A percentile compares a stretch with the other conserved stretches of the same genome.
Evolutionary conservation across 1,140 invertebrate genomes (phyloP).

Genomic region (Drosophila takahashii): DNA sequence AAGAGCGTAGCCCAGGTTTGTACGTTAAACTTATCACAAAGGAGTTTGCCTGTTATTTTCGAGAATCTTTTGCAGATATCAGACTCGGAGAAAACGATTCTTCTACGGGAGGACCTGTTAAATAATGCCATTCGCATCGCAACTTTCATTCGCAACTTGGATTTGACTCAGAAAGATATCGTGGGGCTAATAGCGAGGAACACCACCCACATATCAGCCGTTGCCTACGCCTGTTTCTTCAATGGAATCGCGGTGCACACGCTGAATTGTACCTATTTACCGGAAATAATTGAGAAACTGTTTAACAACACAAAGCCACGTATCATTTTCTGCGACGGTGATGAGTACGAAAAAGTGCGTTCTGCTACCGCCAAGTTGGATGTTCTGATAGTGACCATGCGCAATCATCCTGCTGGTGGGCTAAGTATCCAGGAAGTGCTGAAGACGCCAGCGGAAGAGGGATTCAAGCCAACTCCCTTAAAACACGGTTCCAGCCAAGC

Average conservation of each 20-base stretch:
- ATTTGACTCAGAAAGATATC: slow-evolving; percentile 16
- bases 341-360: slow-evolving; percentile 21
- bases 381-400: slow-evolving; percentile 21
- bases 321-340: slow-evolving; percentile 47
- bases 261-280: slow-evolving; percentile 10
- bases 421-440: slow-evolving; percentile 14
- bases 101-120: slow-evolving; percentile 19
- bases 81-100: slow-evolving; percentile 24
- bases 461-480: slow-evolving; percentile 15
- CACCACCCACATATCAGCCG: slow-evolving; percentile 43
- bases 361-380: slow-evolving; percentile 7
- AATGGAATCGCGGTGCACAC: slow-evolving; percentile 54
- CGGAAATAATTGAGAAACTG: slow-evolving; percentile 18
- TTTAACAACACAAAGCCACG: slow-evolving; percentile 37
- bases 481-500: slow-evolving; percentile 21
- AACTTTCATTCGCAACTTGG: slow-evolving; percentile 12
- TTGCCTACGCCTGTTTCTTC: slow-evolving; percentile 60
- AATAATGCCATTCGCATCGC: slow-evolving; percentile 31
- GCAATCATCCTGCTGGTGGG: slow-evolving; percentile 11
- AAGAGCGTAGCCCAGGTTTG: slow-evolving; percentile 33
- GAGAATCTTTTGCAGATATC: slow-evolving; percentile 19
- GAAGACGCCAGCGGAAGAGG: not conserved
- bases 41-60: too few species aligned
- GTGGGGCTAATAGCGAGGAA: slow-evolving; percentile 59
- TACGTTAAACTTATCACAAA: not conserved